Evolutionary conservation across 1,140 invertebrate genomes (phyloP).

Genomic region (Nasonia vitripennis): DNA sequence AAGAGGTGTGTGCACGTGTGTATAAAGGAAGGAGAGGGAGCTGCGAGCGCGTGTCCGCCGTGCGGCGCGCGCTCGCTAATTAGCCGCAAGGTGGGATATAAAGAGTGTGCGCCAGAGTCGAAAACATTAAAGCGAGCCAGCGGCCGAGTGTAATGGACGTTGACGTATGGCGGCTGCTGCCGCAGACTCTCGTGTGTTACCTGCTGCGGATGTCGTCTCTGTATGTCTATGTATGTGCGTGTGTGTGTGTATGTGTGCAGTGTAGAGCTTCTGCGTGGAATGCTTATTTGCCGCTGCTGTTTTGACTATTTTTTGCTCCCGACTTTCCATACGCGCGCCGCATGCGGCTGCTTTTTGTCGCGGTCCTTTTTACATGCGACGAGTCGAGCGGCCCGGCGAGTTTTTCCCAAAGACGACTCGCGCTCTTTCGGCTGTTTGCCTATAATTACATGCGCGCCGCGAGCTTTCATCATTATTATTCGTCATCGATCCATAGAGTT

Average conservation of each 20-base stretch:
- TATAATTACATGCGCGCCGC: background rate
- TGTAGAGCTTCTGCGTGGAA: background rate
- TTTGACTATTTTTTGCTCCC: background rate
- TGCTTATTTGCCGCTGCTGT: conserved; percentile 9
- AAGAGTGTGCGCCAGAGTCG: conserved; percentile 63
- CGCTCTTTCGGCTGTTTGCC: background rate
- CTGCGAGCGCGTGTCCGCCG: conserved; percentile 61
- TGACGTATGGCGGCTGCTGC: conserved; percentile 59
- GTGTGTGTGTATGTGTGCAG: background rate
- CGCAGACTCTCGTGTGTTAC: background rate
- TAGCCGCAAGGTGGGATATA: conserved; percentile 67
- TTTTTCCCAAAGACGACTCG: background rate
- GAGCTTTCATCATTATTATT: background rate
- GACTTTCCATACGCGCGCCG: background rate
- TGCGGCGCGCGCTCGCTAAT: conserved; percentile 62
- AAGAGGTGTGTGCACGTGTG: background rate
- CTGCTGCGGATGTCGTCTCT: background rate
- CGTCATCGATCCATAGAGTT: background rate
- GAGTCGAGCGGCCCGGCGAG: no score
- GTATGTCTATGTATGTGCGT: conserved; percentile 18
- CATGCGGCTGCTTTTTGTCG: background rate
- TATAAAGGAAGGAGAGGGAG: conserved; percentile 45
- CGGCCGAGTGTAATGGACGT: conserved; percentile 62
- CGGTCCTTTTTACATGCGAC: background rate
- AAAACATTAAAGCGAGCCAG: conserved; percentile 64